Evolutionary conservation across 2,797 vertebrate genomes (phyloP).

Genomic region (Hylomyscus alleni): DNA sequence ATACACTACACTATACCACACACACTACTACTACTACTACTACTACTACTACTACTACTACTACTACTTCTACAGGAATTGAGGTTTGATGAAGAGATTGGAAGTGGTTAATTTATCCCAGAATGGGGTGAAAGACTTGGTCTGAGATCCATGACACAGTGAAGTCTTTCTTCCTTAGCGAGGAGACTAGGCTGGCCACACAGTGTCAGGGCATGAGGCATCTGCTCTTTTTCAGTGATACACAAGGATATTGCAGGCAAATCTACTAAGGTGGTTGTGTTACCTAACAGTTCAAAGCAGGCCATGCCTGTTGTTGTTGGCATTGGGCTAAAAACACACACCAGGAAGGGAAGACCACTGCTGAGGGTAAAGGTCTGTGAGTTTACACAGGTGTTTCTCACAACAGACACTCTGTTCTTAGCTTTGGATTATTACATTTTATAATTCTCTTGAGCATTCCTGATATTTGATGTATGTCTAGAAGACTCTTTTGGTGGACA

Average conservation of each 20-base stretch:
- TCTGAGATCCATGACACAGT: background rate
- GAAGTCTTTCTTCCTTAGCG: background rate
- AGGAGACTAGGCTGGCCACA: background rate
- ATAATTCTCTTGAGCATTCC: background rate
- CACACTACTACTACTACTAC: too few species aligned
- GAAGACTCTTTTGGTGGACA: background rate
- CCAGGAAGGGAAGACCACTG: background rate
- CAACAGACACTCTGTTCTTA: background rate
- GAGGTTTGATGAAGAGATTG: background rate
- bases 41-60: too few species aligned
- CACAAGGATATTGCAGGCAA: background rate
- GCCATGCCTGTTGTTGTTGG: background rate
- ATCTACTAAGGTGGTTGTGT: background rate
- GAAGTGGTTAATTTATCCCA: background rate
- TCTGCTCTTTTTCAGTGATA: background rate
- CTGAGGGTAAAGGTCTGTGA: too few species aligned
- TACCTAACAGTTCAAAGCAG: background rate
- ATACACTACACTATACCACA: background rate
- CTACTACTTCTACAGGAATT: too few species aligned
- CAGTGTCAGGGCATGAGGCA: background rate
- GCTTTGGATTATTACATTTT: constrained; percentile 3
- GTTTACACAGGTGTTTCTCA: background rate
- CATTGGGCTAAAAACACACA: background rate
- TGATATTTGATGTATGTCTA: background rate
- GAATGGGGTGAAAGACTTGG: background rate